Base-by-base conservation (phyloP, 2,888 invertebrate species). In the Mythimna albipuncta region DNA sequence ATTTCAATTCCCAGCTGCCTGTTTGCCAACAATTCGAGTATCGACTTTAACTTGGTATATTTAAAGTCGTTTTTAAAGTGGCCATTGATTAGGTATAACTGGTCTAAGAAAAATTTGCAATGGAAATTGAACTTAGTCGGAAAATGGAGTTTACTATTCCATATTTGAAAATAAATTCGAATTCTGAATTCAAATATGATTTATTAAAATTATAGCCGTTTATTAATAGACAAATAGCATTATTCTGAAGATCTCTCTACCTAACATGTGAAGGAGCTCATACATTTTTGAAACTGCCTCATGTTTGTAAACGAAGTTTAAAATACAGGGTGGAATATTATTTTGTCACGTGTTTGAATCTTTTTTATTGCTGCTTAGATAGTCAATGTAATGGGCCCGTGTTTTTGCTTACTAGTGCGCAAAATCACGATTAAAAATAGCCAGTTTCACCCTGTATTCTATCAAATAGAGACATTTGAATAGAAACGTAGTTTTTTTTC, bases 191-290 rank as follows among this genome's bases (percentile, higher is more conserved):
- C 35, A 58, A 58, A 58, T 58, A n/a, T 35, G 7, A 38, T 38
- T 9, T 38, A 2, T 38, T 9, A 38, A 9, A 38, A 38, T 38
- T 35, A 9, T 35, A 58, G 50, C 75, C 50, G 41, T n/a, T 59
- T 58, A 41, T n/a, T 19, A 62, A 77, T 57, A 64, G 26, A 71
- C n/a, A 11, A 55, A 61, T 65, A 59, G 7, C 50, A 58, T 66
- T 72, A 67, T 62, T 66, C 50, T 73, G 35, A 72, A 32, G 73
- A 78, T 72, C 77, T 77, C 76, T 67, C 19, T n/a, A n/a, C n/a
- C n/a, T 65, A 16, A 38, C 6, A 35, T 44, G 7, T 72, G 16
- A 55, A 59, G 41, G 73, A 64, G 67, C 67, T 77, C 79, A 77
- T 77, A 77, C 64, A 61, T 52, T 72, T 54, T 50, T 62, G 19